Percentiles rank a stretch among this genome's conserved stretches.
Evolutionary conservation across 92 coral and sea anemone genomes (phyloP).

Genomic region (Montipora capitata): DNA sequence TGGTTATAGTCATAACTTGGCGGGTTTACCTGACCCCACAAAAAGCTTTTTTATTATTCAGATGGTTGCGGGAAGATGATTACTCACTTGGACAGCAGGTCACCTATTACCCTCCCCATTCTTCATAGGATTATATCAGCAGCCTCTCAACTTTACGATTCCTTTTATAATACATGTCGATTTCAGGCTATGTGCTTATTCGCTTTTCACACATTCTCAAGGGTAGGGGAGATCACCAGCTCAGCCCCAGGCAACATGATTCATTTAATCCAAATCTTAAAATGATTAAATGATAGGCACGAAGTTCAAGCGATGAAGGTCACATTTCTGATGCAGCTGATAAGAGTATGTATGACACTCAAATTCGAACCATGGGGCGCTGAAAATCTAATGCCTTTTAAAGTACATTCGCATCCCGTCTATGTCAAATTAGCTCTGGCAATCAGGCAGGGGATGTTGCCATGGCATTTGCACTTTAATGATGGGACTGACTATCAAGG

Average conservation of each 20-base stretch:
- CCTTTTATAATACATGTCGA: slow-evolving; percentile 31
- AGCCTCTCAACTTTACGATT: slow-evolving; percentile 10
- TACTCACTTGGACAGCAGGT: slow-evolving; percentile 50
- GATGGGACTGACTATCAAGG: too few species aligned
- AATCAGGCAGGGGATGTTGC: too few species aligned
- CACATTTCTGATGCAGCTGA: slow-evolving; percentile 1
- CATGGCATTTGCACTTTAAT: too few species aligned
- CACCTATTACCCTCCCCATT: slow-evolving; percentile 56
- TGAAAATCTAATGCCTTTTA: background rate
- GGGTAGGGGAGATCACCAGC: slow-evolving; percentile 56
- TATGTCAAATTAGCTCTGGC: too few species aligned
- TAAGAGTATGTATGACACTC: background rate
- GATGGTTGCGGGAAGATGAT: too few species aligned
- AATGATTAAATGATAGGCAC: background rate
- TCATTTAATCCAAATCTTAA: background rate
- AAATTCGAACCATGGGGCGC: background rate
- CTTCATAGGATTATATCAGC: slow-evolving; percentile 3
- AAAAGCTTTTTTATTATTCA: too few species aligned
- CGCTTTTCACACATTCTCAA: slow-evolving; percentile 49
- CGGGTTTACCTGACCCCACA: background rate
- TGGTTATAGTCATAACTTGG: slow-evolving; percentile 28
- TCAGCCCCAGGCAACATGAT: background rate
- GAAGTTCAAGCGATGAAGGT: background rate
- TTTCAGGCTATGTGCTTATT: slow-evolving; percentile 32
- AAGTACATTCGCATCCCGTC: background rate